Evolutionary conservation across 1,140 invertebrate species (phyloP).

Genomic region (Bombus superbus): DNA sequence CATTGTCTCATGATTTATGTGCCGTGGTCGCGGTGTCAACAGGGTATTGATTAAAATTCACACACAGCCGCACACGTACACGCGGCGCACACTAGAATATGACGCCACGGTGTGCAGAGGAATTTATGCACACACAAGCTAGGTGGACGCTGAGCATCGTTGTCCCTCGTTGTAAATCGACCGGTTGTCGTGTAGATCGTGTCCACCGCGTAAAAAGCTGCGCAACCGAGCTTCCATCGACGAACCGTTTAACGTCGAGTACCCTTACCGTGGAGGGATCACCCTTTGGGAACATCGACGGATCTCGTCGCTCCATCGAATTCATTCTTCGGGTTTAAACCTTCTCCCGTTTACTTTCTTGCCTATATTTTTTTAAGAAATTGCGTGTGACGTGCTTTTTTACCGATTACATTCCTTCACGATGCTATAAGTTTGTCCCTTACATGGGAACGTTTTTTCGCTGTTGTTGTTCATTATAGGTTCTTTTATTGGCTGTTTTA

Average conservation of each 20-base stretch:
- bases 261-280: not conserved
- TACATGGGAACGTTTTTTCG: no score
- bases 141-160: conserved; percentile 46
- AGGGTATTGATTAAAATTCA: conserved; percentile 74
- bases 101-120: not conserved
- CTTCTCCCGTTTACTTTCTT: not conserved
- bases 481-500: no score
- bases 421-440: no score
- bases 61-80: conserved; percentile 30
- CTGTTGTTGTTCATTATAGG: no score
- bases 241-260: conserved; percentile 55
- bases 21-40: conserved; percentile 68
- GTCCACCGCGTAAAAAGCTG: conserved; percentile 57
- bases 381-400: no score
- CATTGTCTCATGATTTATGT: conserved; percentile 77
- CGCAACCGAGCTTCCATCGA: conserved; percentile 49
- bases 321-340: not conserved
- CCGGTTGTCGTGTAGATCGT: conserved; percentile 25
- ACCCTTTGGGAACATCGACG: conserved; percentile 8
- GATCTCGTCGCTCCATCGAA: not conserved
- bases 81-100: conserved; percentile 18
- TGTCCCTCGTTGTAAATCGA: conserved; percentile 66
- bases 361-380: no score
- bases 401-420: no score
- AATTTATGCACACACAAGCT: conserved; percentile 59